Evolutionary conservation across 2,113 vertebrate genomes (phyloP), one percentile per base, ranked within the genome.

Genomic region (Conger conger): DNA sequence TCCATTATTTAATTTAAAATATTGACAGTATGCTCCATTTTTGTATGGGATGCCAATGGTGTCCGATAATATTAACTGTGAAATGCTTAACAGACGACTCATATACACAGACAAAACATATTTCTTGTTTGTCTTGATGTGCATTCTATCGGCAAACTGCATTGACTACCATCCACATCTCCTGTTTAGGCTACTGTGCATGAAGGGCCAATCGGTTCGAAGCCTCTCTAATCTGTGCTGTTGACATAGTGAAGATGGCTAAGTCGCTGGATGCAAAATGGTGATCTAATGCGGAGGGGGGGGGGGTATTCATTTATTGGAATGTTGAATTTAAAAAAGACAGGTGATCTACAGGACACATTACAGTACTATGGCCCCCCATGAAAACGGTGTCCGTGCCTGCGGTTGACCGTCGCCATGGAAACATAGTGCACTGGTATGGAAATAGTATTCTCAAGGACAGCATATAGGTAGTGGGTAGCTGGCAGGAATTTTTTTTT

Each of bases 391-490:
- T 35, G 11, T 15, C 20, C 54, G 81, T 68, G 54, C 60, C 40
- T 18, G 60, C 20, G 63, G 79, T 79, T 76, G 57, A 42, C 84
- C 54, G 50, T 85, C 79, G 11, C 84, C 84, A 86, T 86, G 84
- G 80, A 81, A 82, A 86, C 84, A 6, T 38, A 50, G 63, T 40
- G 36, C 63, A 54, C 36, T 37, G 80, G 42, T 80, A 86, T 13
- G 45, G 80, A 86, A 82, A 82, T 20, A 27, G 35, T n/a, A 63
- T 20, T 63, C 35, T 82, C 68, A 77, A 40, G 23, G 45, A 45
- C 40, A 53, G 16, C 36, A 17, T 33, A 37, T 11, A 11, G 5
- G 15, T 33, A 33, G 0, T 4, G 35, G 40, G 76, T 45, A 77
- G 20, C 37, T 77, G 78, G 36, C 60, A 33, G 15, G 30, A 27